Conservation (phyloP, 1,140 invertebrate species). For the Zaprionus inermis region DNA sequence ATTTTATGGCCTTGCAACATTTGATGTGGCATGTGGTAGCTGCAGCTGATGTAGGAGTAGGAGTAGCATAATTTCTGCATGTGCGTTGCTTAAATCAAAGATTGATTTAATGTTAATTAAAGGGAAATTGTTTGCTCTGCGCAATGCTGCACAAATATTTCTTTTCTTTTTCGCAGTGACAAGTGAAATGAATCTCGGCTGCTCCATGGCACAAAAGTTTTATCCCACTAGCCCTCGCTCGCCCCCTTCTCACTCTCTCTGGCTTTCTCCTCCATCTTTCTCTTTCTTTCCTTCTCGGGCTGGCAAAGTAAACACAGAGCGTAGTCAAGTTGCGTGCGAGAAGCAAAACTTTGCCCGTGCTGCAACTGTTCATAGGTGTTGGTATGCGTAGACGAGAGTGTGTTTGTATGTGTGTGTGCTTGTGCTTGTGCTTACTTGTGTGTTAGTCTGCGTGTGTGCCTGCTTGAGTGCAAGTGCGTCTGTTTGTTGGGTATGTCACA, state of each 20-base stretch:
- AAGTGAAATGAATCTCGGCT: constrained; percentile 68
- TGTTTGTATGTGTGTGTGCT: constrained; percentile 15
- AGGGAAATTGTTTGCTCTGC: constrained; percentile 51
- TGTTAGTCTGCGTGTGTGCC: constrained; percentile 34
- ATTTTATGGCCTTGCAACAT: constrained; percentile 18
- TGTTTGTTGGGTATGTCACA: constrained; percentile 68
- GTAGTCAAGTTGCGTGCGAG: constrained; percentile 43
- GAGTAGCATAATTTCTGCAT: constrained; percentile 26
- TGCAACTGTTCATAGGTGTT: constrained; percentile 39
- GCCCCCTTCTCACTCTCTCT: background rate
- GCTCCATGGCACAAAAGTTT: constrained; percentile 36
- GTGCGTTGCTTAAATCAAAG: constrained; percentile 27
- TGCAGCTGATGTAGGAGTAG: background rate
- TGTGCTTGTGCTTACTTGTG: background rate
- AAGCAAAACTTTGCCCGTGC: constrained; percentile 39
- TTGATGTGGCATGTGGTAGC: constrained; percentile 12
- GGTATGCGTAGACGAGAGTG: constrained; percentile 21
- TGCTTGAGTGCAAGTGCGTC: constrained; percentile 8
- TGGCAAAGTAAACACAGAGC: constrained; percentile 59
- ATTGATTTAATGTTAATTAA: constrained; percentile 73
- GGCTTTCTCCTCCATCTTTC: background rate
- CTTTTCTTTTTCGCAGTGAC: constrained; percentile 27
- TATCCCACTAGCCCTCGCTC: background rate
- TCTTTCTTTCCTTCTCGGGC: constrained; percentile 18
- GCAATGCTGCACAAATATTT: constrained; percentile 56